A percentile compares a stretch with the other conserved stretches of the same genome.
phyloP scores from a whole-genome alignment of 2,113 vertebrate genomes.

The Willisornis vidua region DNA sequence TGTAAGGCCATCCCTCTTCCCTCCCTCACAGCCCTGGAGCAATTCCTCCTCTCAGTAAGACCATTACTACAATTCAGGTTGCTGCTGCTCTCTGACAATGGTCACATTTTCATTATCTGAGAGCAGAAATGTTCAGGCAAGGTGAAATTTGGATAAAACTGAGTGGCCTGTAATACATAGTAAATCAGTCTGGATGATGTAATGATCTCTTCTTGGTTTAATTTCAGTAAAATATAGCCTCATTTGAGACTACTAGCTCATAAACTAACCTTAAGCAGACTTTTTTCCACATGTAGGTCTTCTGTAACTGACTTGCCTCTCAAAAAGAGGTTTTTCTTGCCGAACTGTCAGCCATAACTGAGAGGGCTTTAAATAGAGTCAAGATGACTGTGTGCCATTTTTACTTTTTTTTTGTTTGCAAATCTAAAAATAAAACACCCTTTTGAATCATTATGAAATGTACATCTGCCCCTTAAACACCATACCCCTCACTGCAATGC shows the following conservation, averaged over 20 bases:
- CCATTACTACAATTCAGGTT: neutral
- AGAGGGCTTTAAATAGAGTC: neutral
- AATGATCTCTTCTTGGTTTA: neutral
- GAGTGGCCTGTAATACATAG: accelerated
- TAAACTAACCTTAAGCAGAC: neutral
- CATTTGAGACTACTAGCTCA: neutral
- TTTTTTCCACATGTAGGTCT: neutral
- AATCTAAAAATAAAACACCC: neutral
- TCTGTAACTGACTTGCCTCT: neutral
- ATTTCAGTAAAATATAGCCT: neutral
- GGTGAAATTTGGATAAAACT: neutral
- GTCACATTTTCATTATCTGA: neutral
- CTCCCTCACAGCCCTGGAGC: neutral
- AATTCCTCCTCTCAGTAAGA: neutral
- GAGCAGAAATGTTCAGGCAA: neutral
- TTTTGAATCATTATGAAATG: neutral
- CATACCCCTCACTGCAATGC: neutral
- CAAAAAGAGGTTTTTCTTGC: neutral
- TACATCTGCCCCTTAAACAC: neutral
- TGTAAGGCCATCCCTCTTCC: neutral
- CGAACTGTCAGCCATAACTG: neutral
- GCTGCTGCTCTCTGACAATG: neutral
- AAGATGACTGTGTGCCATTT: neutral
- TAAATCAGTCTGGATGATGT: neutral
- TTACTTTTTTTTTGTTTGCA: neutral